Base-by-base conservation (phyloP, 2,888 invertebrate genomes). In the Heliconius cydno region DNA sequence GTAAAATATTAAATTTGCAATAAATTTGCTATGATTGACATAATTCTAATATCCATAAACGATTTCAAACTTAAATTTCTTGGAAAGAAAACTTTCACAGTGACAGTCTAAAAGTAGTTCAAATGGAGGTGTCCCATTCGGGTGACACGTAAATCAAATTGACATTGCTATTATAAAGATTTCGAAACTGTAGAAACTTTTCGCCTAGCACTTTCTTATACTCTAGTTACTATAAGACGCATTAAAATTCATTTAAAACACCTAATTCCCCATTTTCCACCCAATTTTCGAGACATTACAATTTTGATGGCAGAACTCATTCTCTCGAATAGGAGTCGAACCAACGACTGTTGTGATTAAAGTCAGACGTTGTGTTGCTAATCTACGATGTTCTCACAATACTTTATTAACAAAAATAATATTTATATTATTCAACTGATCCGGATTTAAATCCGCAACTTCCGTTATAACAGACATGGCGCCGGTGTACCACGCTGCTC, bases 131-230 rank as follows among this genome's bases (percentile, higher is more conserved):
- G 19, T 57, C 52, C 19, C 22, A 30, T 71, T 71, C 71, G 30
- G 22, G 52, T 72, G 57, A 30, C 34, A 57, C 57, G 72, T 72
- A 57, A 72, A 57, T 57, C 72, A 73, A 73, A 57, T 34, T 34
- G 72, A 73, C 57, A 73, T 60, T 73, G 57, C 57, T n/a, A 57
- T 73, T 73, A 73, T 60, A 57, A 73, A 60, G 30, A 30, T 73
- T 34, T n/a, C n/a, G 19, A 13, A 34, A 60, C 34, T 73, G 22
- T 3, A 28, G 34, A 30, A 13, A 13, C 12, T 34, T 28, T 57
- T 34, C n/a, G 3, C 6, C 7, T 30, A 13, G 34, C 22, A 57
- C 22, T 34, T 34, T n/a, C 52, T 30, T 72, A 52, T 72, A 38
- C n/a, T 38, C 34, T 38, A 41, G 41, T 12, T 12, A 19, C 19